phyloP scores from a whole-genome alignment of 2,113 vertebrate genomes.

The Sapajus apella region DNA sequence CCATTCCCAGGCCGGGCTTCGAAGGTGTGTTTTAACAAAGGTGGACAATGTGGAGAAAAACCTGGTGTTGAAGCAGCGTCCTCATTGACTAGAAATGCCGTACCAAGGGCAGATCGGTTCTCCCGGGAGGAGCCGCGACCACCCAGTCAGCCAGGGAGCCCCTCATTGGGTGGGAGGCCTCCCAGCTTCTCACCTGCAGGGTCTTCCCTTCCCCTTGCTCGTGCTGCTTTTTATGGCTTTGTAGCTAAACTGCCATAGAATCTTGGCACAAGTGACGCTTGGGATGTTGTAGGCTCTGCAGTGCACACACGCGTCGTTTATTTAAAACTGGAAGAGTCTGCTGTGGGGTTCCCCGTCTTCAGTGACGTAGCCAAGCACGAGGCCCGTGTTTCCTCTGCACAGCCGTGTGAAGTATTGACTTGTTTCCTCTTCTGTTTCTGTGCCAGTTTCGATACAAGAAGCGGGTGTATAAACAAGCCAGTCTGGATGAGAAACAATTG shows the following conservation, averaged over 20 bases:
- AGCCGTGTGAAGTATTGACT: accelerated
- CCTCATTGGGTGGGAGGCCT: too few species aligned
- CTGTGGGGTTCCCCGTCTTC: accelerated
- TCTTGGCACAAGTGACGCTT: accelerated
- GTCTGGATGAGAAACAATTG: slow-evolving; percentile 95
- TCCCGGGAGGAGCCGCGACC: accelerated
- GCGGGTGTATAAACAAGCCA: slow-evolving; percentile 94
- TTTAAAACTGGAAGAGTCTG: accelerated
- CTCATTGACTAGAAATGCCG: accelerated
- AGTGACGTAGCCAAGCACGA: accelerated
- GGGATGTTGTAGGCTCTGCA: accelerated
- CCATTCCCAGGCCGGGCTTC: background rate
- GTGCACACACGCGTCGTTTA: accelerated
- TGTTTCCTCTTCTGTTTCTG: background rate
- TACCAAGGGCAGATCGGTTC: background rate
- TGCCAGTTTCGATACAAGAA: slow-evolving; percentile 98
- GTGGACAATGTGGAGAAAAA: accelerated
- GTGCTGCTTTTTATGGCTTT: accelerated
- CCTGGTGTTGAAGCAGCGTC: accelerated
- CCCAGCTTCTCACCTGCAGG: too few species aligned
- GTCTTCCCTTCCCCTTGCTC: accelerated
- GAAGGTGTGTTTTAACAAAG: background rate
- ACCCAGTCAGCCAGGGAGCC: accelerated
- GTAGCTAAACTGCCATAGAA: accelerated
- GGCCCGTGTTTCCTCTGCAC: accelerated